Evolutionary conservation across 2,113 vertebrate species (phyloP), one percentile per base, ranked within the genome.

Genomic region (Chrysemys picta): DNA sequence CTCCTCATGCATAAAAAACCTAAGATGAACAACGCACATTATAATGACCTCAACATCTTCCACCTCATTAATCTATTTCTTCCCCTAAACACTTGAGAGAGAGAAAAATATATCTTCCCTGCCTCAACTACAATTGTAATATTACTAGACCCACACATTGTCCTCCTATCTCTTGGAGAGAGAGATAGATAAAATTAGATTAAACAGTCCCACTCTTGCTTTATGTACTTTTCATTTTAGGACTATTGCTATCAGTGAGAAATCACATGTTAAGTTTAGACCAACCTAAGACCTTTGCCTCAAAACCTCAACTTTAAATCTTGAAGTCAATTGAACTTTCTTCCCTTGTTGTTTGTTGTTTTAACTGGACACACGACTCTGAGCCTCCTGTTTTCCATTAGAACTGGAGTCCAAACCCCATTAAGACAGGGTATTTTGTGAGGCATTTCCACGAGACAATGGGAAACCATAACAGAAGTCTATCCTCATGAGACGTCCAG

Each of bases 21-120:
- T 65, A 31, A 95, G 79, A 52, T 50, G 89, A 80, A 35, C 65
- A 88, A 95, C 94, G 72, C 93, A 94, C 92, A 85, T 94, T 65
- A 84, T 93, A 95, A 86, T 94, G 91, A 90, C 81, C 89, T 95
- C 97, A 97, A 96, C 95, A 93, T 49, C 57, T 76, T 94, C 96
- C 94, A 94, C 88, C 10, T 50, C 69, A 82, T 82, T 97, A 95
- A 97, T 96, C 96, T 95, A 95, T 95, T 94, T 89, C 85, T 24
- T 90, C 86, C 27, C 47, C 42, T 72, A 89, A 93, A n/a, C 42
- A 45, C 42, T 13, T 45, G 24, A 76, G 22, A 45, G 38, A 72
- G 38, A 42, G 2, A 75, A 12, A 42, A 75, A 75, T 38, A 72
- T 38, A 72, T 38, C n/a, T 72, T 38, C 69, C 38, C 21, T 45